Conservation (phyloP, 1,140 invertebrate species). For the Plutomurus gul region DNA sequence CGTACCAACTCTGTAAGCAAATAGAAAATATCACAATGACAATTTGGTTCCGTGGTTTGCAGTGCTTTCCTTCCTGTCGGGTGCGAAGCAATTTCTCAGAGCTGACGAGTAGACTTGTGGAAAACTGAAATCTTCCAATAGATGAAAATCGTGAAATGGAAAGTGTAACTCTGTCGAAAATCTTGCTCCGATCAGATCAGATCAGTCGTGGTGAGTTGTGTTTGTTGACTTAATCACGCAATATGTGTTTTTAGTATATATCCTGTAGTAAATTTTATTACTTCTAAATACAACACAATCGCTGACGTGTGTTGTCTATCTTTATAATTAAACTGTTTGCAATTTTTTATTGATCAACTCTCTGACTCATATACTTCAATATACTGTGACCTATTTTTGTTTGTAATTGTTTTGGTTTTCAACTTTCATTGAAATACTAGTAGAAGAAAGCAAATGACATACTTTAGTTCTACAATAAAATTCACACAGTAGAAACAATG, state of each 20-base stretch:
- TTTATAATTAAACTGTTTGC: too few relatives aligned
- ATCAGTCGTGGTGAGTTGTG: conserved; percentile 23
- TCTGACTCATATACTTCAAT: too few relatives aligned
- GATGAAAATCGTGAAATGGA: conserved; percentile 12
- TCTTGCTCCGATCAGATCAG: conserved; percentile 8
- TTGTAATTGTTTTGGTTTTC: too few relatives aligned
- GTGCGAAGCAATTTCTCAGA: conserved; percentile 15
- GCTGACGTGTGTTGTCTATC: too few relatives aligned
- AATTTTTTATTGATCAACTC: too few relatives aligned
- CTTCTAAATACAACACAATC: neutral
- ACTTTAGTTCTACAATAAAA: too few relatives aligned
- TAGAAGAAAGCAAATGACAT: too few relatives aligned
- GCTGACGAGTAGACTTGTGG: conserved; percentile 29
- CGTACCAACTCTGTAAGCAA: conserved; percentile 36
- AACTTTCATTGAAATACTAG: too few relatives aligned
- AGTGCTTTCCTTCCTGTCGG: conserved; percentile 25
- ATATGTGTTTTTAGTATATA: neutral
- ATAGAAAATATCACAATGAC: conserved; percentile 54
- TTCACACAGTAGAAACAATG: too few relatives aligned
- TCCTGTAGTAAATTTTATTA: neutral
- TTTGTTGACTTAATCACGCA: neutral
- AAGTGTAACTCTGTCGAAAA: conserved; percentile 5
- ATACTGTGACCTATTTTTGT: too few relatives aligned
- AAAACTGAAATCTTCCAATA: conserved; percentile 15
- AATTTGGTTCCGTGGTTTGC: conserved; percentile 50